Evolutionary conservation across 2,797 vertebrate species (phyloP).

Genomic region (Cynopterus sphinx): DNA sequence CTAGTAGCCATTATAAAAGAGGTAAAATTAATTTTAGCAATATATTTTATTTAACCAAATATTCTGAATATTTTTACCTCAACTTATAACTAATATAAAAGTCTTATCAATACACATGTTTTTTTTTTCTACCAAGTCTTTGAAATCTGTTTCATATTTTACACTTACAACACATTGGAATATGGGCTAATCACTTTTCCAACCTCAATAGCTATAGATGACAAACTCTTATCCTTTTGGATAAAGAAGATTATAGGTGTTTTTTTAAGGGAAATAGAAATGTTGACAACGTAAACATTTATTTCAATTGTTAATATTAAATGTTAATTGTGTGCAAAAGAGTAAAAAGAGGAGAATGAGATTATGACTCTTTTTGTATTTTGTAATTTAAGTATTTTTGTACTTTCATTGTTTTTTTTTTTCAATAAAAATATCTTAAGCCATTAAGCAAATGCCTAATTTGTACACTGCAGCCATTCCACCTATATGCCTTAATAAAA

Average conservation of each 20-base stretch:
- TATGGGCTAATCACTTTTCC: not conserved
- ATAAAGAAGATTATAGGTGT: not conserved
- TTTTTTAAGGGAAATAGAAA: not conserved
- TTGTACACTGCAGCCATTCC: not conserved
- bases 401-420: not conserved
- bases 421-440: not conserved
- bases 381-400: not conserved
- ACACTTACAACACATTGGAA: not conserved
- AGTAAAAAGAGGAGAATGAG: not conserved
- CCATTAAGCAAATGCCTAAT: not conserved
- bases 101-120: not conserved
- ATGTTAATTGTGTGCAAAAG: not conserved
- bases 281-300: not conserved
- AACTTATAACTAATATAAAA: not conserved
- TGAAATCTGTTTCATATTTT: not conserved
- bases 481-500: not conserved
- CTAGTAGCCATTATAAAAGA: not conserved
- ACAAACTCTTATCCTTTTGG: not conserved
- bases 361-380: not conserved
- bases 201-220: not conserved
- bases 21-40: not conserved
- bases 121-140: not conserved
- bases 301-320: not conserved
- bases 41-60: not conserved
- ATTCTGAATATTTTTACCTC: not conserved